Evolutionary conservation across 1,140 invertebrate species (phyloP), one percentile per base, ranked within the genome.

Genomic region (Leptoteleia sp.): DNA sequence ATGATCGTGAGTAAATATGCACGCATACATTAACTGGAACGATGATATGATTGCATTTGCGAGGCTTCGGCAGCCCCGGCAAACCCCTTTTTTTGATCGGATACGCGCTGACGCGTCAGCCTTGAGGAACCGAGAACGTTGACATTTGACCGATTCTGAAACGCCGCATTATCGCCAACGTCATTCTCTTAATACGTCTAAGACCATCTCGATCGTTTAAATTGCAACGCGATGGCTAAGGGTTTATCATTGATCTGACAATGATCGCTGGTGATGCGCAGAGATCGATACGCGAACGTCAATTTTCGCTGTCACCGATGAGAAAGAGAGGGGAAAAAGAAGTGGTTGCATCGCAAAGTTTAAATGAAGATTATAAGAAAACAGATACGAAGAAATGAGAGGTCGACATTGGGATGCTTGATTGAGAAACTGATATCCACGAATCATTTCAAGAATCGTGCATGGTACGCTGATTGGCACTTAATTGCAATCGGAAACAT

Each of bases 81-180:
- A 64, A 64, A 33, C 50, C 37, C 11, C n/a, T n/a, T n/a, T n/a
- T 45, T n/a, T 25, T 54, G 54, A 75, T 65, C 61, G 33, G 59
- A 75, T 75, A 40, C 43, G 70, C 37, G 50, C 13, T 64, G 33
- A 75, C 59, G 65, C n/a, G 42, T 65, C 71, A 75, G 71, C 61
- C 47, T 72, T 61, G 57, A 72, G 29, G 48, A 61, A 19, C 33
- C 68, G n/a, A 16, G 38, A 54, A 12, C 47, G 16, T 71, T 61
- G 67, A 71, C 55, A 17, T 62, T 22, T 35, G 55, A 42, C 70
- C 50, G 31, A 65, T 38, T 48, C 40, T 17, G 12, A 37, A 59
- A 59, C 45, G 55, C 38, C 4, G 31, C 37, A 40, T 68, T 57
- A 47, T 59, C 42, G 13, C 7, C 2, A 15, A 42, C 47, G 37